Evolutionary conservation across 2,888 invertebrate genomes (phyloP), one percentile per base, ranked within the genome.

Genomic region (Oscheius myriophilus): DNA sequence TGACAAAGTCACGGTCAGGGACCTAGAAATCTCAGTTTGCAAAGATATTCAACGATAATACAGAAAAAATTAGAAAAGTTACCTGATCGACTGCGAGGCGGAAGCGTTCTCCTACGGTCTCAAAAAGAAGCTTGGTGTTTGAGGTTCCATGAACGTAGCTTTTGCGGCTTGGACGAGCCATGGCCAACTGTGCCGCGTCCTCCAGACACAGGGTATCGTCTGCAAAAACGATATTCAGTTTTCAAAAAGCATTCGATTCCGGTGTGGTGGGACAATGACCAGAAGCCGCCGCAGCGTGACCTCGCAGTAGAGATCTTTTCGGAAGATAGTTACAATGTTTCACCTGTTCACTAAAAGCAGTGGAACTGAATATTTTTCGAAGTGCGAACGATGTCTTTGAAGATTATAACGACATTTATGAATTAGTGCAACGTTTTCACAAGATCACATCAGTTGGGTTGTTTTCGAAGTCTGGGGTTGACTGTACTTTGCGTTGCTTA

Each of bases 121-220:
- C 82, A 70, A 79, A 84, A 26, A 85, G 75, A 11, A 85, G 70
- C 46, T 81, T 82, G n/a, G 58, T 53, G 21, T 69, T 71, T 16
- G 81, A 81, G 41, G 76, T 73, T 41, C 85, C 85, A 67, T 85
- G 84, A 12, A 83, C 80, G 72, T 85, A 85, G 66, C 84, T 84
- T 69, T 78, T 75, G 42, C 78, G 68, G 65, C 75, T 75, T 41
- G 78, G 78, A 23, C 72, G 71, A 54, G 73, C 78, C 78, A 78
- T 75, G 33, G 78, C 76, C 61, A 66, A 65, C 55, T 74, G 70
- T 21, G 80, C 75, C 49, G 78, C 76, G 69, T 78, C 78, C 70
- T 80, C 80, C 54, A 75, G 64, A 51, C 76, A 73, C 57, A 80
- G 70, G 57, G 76, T 63, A 61, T 80, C 80, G 66, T 80, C 80